Base-by-base conservation (phyloP, 2,888 invertebrate genomes). In the Orthosia gothica region DNA sequence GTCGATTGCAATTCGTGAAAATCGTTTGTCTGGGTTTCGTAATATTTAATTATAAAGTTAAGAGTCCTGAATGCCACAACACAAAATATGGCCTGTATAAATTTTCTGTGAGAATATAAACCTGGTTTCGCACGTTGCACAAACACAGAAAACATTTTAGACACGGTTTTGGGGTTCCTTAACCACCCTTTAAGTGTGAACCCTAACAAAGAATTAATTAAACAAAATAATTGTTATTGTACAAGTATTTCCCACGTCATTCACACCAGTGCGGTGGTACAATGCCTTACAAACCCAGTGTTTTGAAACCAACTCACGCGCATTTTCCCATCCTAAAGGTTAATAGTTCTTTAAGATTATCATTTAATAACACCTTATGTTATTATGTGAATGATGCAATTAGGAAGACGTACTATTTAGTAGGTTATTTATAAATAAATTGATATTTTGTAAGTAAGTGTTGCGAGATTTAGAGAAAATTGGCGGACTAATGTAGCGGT, bases 271-370 rank as follows among this genome's bases (percentile, higher is more conserved):
- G 77, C 79, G 73, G 64, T 26, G 71, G 74, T 75, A 83, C 86
- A 88, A 88, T 88, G 77, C 47, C 72, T 79, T 65, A 81, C 67
- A 81, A 65, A 80, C 84, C 75, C 63, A 85, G 64, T 81, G 87
- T 94, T 92, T 93, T 89, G 93, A 90, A 93, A 94, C 87, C 75
- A 54, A 74, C 77, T 79, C 75, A 49, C 54, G 71, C 72, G 78
- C 88, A 83, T 89, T 92, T 94, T 94, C 94, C 90, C 93, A 93
- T 87, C 91, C 89, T 80, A 93, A 92, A 94, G 94, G 93, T 94
- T 94, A 94, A 92, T 92, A 91, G 91, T 93, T 91, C 91, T 91
- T 88, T 86, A 59, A 85, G 88, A 91, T 91, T 90, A 91, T 89
- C 87, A 87, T 88, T 89, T 91, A 91, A 89, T 89, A 88, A 87